phyloP scores from a whole-genome alignment of 2,888 invertebrate genomes.

The Drosophila macrospina region DNA sequence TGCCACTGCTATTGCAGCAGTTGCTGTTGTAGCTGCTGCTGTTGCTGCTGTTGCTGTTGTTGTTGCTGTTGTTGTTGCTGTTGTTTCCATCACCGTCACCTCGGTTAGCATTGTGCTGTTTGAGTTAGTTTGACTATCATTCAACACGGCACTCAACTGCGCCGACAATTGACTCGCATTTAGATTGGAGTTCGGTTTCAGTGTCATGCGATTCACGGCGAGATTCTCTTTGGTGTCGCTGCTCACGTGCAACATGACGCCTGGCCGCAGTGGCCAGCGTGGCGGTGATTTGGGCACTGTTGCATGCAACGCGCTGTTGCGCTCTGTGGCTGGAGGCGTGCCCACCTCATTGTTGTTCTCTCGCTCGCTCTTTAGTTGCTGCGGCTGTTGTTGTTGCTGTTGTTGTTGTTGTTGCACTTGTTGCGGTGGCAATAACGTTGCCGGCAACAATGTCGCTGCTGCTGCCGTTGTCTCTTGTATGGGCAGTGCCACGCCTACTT shows the following conservation, averaged over 20 bases:
- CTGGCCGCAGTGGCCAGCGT: conserved; percentile 94
- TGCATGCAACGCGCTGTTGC: conserved; percentile 45
- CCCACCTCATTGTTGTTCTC: conserved; percentile 58
- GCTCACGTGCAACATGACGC: conserved; percentile 93
- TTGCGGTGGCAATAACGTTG: conserved; percentile 66
- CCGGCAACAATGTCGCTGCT: conserved; percentile 56
- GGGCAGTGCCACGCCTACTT: conserved; percentile 71
- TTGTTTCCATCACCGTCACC: conserved; percentile 43
- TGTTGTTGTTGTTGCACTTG: conserved; percentile 42
- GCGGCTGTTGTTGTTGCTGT: conserved; percentile 38
- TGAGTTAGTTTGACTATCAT: conserved; percentile 63
- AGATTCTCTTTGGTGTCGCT: conserved; percentile 91
- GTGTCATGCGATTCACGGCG: conserved; percentile 86
- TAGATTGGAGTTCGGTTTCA: conserved; percentile 60
- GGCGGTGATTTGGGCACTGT: conserved; percentile 85
- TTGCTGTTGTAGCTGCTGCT: conserved; percentile 13
- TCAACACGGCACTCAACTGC: conserved; percentile 66
- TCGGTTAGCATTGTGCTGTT: conserved; percentile 70
- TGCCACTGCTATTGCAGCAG: conserved; percentile 5
- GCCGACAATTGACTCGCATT: conserved; percentile 62
- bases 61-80: conserved; percentile 18
- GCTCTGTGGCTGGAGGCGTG: conserved; percentile 59
- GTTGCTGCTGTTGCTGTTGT: conserved; percentile 13
- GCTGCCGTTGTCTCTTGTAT: conserved; percentile 49
- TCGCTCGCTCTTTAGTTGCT: conserved; percentile 43